phyloP scores from a whole-genome alignment of 1,140 invertebrate species.

The Heliothis subflexa region DNA sequence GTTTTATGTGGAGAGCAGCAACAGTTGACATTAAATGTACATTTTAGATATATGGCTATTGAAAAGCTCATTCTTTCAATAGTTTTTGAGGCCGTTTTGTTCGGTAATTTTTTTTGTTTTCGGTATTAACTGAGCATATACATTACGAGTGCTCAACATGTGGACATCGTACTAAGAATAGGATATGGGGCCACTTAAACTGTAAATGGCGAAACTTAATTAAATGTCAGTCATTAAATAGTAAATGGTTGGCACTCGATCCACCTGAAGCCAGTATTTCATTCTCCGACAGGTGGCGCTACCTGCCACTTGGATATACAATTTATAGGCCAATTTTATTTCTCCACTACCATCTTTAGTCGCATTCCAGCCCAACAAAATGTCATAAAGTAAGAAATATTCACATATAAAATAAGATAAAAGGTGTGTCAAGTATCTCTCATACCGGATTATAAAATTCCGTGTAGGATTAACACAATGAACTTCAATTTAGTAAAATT shows the following conservation, averaged over 20 bases:
- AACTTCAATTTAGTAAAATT: slow-evolving; percentile 38
- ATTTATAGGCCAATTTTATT: slow-evolving; percentile 24
- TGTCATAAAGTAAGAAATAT: slow-evolving; percentile 24
- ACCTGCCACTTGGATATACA: neutral
- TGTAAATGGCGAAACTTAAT: slow-evolving; percentile 34
- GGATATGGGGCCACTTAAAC: slow-evolving; percentile 6
- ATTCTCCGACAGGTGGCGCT: slow-evolving; percentile 26
- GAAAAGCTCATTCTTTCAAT: slow-evolving; percentile 14
- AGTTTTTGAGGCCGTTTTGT: neutral
- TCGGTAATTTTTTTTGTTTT: neutral
- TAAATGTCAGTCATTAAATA: slow-evolving; percentile 45
- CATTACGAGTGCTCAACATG: neutral
- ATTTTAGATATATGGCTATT: neutral
- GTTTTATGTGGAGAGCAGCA: slow-evolving; percentile 9
- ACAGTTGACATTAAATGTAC: slow-evolving; percentile 24
- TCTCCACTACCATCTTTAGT: neutral
- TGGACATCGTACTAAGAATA: slow-evolving; percentile 18
- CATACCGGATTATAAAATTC: slow-evolving; percentile 54
- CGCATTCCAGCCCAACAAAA: neutral
- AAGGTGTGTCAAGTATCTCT: slow-evolving; percentile 28
- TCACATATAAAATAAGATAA: slow-evolving; percentile 43
- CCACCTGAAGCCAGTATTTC: slow-evolving; percentile 23
- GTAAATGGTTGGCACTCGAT: slow-evolving; percentile 22
- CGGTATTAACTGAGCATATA: neutral
- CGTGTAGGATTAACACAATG: slow-evolving; percentile 48